Evolutionary conservation across 2,888 invertebrate species (phyloP).

Genomic region (Xanthorhoe designata): DNA sequence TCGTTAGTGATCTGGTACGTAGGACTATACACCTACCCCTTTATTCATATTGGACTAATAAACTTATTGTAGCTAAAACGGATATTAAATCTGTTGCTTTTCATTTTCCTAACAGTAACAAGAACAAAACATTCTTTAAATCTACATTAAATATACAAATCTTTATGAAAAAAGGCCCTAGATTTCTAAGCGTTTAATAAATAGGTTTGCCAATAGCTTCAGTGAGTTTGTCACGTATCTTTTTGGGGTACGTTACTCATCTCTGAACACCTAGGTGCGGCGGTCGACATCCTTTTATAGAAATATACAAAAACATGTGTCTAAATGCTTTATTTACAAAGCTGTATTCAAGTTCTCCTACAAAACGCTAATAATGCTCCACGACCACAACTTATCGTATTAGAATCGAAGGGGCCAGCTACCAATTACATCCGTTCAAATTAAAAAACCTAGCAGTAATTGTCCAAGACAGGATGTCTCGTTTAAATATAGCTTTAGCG

Average conservation of each 20-base stretch:
- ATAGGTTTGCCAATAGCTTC: not conserved
- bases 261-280: not conserved
- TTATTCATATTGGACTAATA: too few relatives aligned
- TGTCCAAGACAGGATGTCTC: constrained; percentile 56
- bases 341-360: constrained; percentile 4
- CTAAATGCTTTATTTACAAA: not conserved
- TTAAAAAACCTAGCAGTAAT: constrained; percentile 42
- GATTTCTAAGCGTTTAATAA: constrained; percentile 15
- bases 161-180: too few relatives aligned
- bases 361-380: constrained; percentile 19
- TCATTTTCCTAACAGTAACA: too few relatives aligned
- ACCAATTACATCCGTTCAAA: constrained; percentile 39
- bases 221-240: constrained; percentile 7
- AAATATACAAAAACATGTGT: too few relatives aligned
- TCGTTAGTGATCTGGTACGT: too few relatives aligned
- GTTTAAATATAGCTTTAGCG: constrained; percentile 51
- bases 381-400: not conserved
- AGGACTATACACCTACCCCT: too few relatives aligned
- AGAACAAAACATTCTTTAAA: too few relatives aligned
- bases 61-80: too few relatives aligned
- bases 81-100: too few relatives aligned
- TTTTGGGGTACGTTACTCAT: constrained; percentile 12
- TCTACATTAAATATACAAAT: too few relatives aligned
- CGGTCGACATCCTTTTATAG: too few relatives aligned
- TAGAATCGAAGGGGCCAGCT: constrained; percentile 9